phyloP scores from a whole-genome alignment of 2,888 invertebrate genomes.

The Aleiodes leptofemur region DNA sequence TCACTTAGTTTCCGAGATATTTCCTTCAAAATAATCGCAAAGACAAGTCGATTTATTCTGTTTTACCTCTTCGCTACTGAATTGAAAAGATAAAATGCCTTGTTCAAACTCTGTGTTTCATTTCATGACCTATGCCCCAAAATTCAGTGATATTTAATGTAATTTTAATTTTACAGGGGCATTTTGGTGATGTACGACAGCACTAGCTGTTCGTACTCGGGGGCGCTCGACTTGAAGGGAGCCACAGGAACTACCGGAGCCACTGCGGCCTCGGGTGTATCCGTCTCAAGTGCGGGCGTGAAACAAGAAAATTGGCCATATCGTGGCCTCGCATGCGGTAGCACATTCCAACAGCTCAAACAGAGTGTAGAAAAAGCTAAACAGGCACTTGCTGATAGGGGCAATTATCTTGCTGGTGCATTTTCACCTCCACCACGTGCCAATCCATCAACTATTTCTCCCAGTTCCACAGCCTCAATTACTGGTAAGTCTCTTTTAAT shows the following conservation, averaged over 20 bases:
- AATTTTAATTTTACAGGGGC: slow-evolving; percentile 64
- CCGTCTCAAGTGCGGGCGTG: slow-evolving; percentile 67
- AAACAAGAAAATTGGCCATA: slow-evolving; percentile 78
- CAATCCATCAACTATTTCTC: slow-evolving; percentile 71
- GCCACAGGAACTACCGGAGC: slow-evolving; percentile 75
- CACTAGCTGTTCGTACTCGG: slow-evolving; percentile 91
- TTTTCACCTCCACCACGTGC: slow-evolving; percentile 73
- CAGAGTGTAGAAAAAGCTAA: slow-evolving; percentile 94
- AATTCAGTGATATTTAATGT: neutral
- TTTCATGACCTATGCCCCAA: too few species aligned
- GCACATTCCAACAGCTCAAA: slow-evolving; percentile 92
- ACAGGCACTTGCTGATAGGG: slow-evolving; percentile 81
- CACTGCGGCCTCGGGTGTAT: slow-evolving; percentile 53
- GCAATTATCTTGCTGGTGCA: slow-evolving; percentile 72
- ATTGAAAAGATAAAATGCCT: too few species aligned
- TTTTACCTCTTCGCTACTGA: too few species aligned
- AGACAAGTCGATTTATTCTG: too few species aligned
- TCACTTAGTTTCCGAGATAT: too few species aligned
- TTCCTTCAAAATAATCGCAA: too few species aligned
- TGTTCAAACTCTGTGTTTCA: too few species aligned
- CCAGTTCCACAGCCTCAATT: slow-evolving; percentile 67
- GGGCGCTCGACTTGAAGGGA: slow-evolving; percentile 87
- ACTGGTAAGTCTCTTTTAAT: slow-evolving; percentile 66
- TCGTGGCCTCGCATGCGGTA: slow-evolving; percentile 83
- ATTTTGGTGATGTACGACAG: slow-evolving; percentile 89